Percentiles rank a stretch among this genome's conserved stretches.
phyloP scores from a whole-genome alignment of 2,113 vertebrate genomes.

The Rhynchopsitta pachyrhyncha region DNA sequence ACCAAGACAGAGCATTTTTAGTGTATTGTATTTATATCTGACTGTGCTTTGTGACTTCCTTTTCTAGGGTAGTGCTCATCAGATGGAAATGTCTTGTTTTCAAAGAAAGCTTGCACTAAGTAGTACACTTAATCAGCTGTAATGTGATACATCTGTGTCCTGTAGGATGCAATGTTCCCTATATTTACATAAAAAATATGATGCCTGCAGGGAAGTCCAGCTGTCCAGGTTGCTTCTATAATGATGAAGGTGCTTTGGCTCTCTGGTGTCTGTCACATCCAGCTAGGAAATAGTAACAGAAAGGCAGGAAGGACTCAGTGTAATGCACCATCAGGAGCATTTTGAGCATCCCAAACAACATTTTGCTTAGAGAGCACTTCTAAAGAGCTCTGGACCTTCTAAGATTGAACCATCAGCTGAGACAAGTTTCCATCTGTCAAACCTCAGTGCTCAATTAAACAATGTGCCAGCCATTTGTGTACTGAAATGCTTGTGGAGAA shows the following conservation, averaged over 20 bases:
- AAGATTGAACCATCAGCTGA: neutral
- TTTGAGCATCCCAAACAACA: neutral
- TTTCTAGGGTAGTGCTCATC: neutral
- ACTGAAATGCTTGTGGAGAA: neutral
- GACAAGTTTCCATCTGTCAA: neutral
- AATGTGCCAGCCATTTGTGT: neutral
- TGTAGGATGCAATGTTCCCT: neutral
- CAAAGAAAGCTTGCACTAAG: neutral
- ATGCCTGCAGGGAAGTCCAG: neutral
- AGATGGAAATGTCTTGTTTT: neutral
- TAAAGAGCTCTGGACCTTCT: neutral
- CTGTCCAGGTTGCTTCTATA: neutral
- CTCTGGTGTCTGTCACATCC: neutral
- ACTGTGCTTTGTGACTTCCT: neutral
- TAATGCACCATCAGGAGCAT: fast-evolving
- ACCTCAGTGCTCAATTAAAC: neutral
- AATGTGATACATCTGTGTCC: neutral
- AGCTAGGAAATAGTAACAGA: neutral
- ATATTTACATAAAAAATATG: neutral
- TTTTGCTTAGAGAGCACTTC: neutral
- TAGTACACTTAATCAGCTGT: neutral
- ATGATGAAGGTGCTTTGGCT: neutral
- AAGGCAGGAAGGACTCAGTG: neutral
- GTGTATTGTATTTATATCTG: neutral
- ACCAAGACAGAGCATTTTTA: neutral